A percentile compares a stretch with the other conserved stretches of the same genome.
phyloP scores from a whole-genome alignment of 2,888 invertebrate genomes.

The Rosalia funebris region DNA sequence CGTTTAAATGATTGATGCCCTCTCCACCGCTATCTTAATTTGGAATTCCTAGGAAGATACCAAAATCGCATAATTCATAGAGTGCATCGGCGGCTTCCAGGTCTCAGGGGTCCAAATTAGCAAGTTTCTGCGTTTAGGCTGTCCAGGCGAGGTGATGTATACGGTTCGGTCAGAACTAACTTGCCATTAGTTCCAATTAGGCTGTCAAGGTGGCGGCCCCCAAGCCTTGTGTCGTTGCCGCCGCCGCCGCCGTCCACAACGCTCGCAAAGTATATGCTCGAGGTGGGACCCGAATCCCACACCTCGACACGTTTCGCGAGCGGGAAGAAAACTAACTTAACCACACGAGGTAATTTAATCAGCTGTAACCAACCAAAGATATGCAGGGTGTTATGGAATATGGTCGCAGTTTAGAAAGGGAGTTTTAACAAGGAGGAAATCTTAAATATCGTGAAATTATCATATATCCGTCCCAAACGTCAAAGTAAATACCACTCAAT shows the following conservation, averaged over 20 bases:
- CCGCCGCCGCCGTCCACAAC: slow-evolving; percentile 33
- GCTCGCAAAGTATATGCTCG: slow-evolving; percentile 31
- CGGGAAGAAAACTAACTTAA: slow-evolving; percentile 43
- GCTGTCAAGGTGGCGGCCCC: slow-evolving; percentile 55
- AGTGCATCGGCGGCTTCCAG: slow-evolving; percentile 45
- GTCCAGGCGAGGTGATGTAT: slow-evolving; percentile 57
- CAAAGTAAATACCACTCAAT: too few relatives aligned
- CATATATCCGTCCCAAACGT: too few relatives aligned
- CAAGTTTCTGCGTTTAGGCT: slow-evolving; percentile 54
- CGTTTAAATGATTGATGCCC: slow-evolving; percentile 38
- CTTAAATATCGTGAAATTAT: background rate
- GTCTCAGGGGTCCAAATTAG: slow-evolving; percentile 60
- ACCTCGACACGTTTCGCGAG: slow-evolving; percentile 29
- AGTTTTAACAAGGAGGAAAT: background rate
- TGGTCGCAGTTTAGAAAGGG: background rate
- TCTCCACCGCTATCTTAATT: slow-evolving; percentile 29
- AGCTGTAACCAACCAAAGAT: slow-evolving; percentile 33
- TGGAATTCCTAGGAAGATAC: slow-evolving; percentile 34
- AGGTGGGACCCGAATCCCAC: slow-evolving; percentile 37
- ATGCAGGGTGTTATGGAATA: slow-evolving; percentile 23
- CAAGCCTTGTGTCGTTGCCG: slow-evolving; percentile 38
- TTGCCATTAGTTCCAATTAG: slow-evolving; percentile 61
- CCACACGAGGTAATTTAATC: slow-evolving; percentile 43
- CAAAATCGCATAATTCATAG: slow-evolving; percentile 49
- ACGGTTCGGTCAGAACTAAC: slow-evolving; percentile 56